Percentiles rank a stretch among this genome's conserved stretches.
Conservation (phyloP, 2,797 vertebrate genomes). For the Sebastes itinus region DNA sequence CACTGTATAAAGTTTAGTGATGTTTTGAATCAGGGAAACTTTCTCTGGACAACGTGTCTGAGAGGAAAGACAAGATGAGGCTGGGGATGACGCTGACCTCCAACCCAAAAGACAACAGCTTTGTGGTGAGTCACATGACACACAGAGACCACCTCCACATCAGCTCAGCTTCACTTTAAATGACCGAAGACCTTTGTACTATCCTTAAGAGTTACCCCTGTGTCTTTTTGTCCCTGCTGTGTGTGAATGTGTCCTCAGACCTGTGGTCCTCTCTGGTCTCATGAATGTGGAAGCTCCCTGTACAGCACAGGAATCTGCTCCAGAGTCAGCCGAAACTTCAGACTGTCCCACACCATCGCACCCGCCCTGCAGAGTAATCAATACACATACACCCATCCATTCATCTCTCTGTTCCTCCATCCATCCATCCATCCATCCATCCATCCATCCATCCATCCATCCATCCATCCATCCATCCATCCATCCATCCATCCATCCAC, state of each 20-base stretch:
- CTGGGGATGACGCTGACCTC: conserved; percentile 92
- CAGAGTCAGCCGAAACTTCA: conserved; percentile 88
- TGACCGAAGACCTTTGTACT: no score
- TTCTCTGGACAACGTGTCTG: conserved; percentile 90
- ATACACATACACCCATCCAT: neutral
- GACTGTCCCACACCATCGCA: conserved; percentile 87
- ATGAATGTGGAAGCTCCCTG: conserved; percentile 95
- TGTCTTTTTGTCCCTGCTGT: neutral
- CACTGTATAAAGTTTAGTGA: neutral
- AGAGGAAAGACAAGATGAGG: conserved; percentile 93
- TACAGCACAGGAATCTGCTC: conserved; percentile 97
- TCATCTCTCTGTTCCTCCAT: neutral
- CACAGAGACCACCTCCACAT: neutral
- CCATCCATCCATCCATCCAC: neutral
- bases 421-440: neutral
- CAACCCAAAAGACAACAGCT: conserved; percentile 90
- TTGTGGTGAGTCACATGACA: conserved; percentile 87
- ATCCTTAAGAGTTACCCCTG: neutral
- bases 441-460: neutral
- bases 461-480: neutral
- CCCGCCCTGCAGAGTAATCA: conserved; percentile 92
- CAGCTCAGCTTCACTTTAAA: neutral
- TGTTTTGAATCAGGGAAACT: conserved; percentile 72
- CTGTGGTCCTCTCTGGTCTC: conserved; percentile 96
- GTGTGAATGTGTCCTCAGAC: conserved; percentile 77